phyloP scores from a whole-genome alignment of 2,113 vertebrate genomes.

The Nycticorax nycticorax region DNA sequence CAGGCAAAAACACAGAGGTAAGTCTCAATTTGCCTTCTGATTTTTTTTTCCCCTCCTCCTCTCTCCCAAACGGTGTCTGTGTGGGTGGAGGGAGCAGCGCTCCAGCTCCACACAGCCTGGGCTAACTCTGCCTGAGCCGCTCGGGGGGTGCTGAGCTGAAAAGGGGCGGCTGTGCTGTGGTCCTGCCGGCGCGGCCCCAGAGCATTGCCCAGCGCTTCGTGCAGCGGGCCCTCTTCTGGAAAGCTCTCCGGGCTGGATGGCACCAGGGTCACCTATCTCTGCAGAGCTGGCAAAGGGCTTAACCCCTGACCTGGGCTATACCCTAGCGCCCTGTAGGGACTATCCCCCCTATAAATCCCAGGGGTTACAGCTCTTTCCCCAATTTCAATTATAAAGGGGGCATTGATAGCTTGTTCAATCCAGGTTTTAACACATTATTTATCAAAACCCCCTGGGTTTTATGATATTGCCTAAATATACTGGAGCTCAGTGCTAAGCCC shows the following conservation, averaged over 20 bases:
- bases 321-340: background rate
- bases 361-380: background rate
- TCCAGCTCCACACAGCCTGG: background rate
- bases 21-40: background rate
- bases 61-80: background rate
- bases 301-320: background rate
- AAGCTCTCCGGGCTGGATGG: background rate
- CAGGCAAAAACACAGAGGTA: background rate
- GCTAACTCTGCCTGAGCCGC: background rate
- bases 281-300: background rate
- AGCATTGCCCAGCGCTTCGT: background rate
- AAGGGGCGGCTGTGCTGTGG: background rate
- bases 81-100: conserved; percentile 20
- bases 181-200: background rate
- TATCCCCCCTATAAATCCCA: background rate
- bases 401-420: background rate
- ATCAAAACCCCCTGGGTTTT: background rate
- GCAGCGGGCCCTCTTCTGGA: background rate
- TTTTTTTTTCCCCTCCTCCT: background rate
- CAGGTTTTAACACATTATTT: background rate
- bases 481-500: background rate
- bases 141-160: background rate
- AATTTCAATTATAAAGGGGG: background rate
- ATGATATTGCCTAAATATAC: background rate
- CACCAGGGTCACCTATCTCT: background rate